Conservation (phyloP, 37 sponge, comb jelly and placozoan genomes). For the Sycon ciliatum region DNA sequence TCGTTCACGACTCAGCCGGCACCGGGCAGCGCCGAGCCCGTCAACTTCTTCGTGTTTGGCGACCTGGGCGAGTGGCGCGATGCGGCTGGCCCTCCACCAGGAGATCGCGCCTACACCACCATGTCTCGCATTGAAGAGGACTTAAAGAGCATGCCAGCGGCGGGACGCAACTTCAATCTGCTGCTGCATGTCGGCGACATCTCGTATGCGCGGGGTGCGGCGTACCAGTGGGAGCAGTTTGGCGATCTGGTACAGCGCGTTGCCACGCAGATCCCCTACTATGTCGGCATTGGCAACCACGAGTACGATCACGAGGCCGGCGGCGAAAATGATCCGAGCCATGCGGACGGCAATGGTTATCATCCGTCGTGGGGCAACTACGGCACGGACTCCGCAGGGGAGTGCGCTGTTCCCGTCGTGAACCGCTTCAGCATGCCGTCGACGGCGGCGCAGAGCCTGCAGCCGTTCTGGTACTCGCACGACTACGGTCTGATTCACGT, state of each 20-base stretch:
- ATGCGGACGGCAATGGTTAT: neutral
- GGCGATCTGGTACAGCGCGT: slow-evolving; percentile 44
- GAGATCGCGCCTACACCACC: neutral
- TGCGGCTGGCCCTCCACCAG: neutral
- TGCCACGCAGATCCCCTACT: slow-evolving; percentile 42
- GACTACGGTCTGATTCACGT: slow-evolving; percentile 59
- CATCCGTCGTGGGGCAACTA: neutral
- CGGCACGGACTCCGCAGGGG: slow-evolving; percentile 60
- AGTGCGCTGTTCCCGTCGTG: slow-evolving; percentile 65
- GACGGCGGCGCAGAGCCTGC: neutral
- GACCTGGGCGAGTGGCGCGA: neutral
- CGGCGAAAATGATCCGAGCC: slow-evolving; percentile 27
- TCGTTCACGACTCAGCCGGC: neutral
- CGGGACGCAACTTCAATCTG: neutral
- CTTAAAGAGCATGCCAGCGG: neutral
- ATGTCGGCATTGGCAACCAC: slow-evolving; percentile 67
- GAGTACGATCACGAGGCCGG: slow-evolving; percentile 52
- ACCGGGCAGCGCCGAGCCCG: neutral
- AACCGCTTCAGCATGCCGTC: slow-evolving; percentile 58
- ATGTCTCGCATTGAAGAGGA: neutral
- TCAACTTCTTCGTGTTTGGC: neutral
- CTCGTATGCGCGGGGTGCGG: neutral
- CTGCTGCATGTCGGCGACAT: neutral
- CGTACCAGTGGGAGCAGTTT: slow-evolving; percentile 61
- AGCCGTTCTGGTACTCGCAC: slow-evolving; percentile 47